Evolutionary conservation across 2,113 vertebrate species (phyloP), one percentile per base, ranked within the genome.

Genomic region (Siniperca knerii): DNA sequence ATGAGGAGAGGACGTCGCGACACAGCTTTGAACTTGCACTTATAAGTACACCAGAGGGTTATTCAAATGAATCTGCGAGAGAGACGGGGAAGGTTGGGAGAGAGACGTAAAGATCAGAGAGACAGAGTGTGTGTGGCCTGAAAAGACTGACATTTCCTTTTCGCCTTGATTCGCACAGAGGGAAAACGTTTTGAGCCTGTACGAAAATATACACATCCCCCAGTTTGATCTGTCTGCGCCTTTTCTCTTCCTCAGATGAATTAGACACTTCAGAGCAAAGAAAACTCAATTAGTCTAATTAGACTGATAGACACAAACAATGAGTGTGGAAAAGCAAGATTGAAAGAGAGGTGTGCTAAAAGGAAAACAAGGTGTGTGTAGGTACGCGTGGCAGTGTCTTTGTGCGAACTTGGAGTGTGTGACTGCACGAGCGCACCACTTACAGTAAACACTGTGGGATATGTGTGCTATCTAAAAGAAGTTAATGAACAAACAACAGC

Each of bases 401-500:
- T 70, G 77, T 50, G 62, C 25, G 54, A 50, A 48, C 11, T 60
- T 35, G 33, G 37, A 8, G 44, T 52, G 81, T 29, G 73, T 70
- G 81, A 64, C 58, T 70, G 74, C 37, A 50, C 0, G 6, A 65
- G 52, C 21, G 6, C 18, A 2, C 37, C 35, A 40, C 69, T 87
- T 48, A 37, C 35, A 37, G 35, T 37, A 76, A 69, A 52, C 66
- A 68, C 75, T 75, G 86, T 29, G 44, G 68, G 77, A 79, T 50
- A 25, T 60, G 54, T 48, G 87, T 54, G 83, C 77, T 61, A 65
- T 70, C 70, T 35, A 83, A 57, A 91, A 84, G 68, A 81, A 86
- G 90, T 75, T 87, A 91, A 91, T 83, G 88, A 90, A 88, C 81
- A 91, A 92, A 92, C 84, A 92, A 88, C 93, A 90, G 87, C 91